A percentile compares a stretch with the other conserved stretches of the same genome.
These are phyloP conservation scores for Cotesia typhae DNA, from an alignment of 1,140 invertebrate species.

Conservation along the genomic window DNA sequence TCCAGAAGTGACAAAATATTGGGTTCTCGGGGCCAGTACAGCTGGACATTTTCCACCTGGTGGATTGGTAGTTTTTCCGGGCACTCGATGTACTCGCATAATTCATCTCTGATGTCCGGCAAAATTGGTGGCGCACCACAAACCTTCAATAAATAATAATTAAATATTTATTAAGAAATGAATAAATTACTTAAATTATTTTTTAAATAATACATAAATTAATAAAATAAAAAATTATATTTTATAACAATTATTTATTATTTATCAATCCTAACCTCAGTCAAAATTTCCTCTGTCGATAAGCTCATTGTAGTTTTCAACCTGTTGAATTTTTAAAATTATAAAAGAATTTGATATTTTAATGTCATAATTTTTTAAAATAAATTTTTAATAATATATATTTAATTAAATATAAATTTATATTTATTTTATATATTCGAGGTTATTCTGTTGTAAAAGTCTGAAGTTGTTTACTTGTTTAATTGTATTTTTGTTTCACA, in stretches of 20 bases:
- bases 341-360: no score
- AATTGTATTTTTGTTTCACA: no score
- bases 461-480: no score
- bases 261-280: no score
- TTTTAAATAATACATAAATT: no score
- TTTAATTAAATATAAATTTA: slow-evolving; percentile 6
- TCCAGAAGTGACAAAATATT: slow-evolving; percentile 66
- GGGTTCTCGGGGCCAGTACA: slow-evolving; percentile 68
- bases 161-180: not conserved
- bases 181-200: slow-evolving; percentile 1
- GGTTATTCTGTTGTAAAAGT: not conserved
- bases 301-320: no score
- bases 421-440: slow-evolving; percentile 1
- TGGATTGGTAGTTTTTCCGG: slow-evolving; percentile 73
- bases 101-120: slow-evolving; percentile 66
- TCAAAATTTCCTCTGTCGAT: no score
- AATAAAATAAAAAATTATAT: no score
- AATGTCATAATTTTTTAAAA: no score
- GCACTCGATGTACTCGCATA: slow-evolving; percentile 70
- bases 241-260: no score
- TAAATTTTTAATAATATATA: no score
- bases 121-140: slow-evolving; percentile 70
- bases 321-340: no score
- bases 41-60: slow-evolving; percentile 68
- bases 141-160: slow-evolving; percentile 53